Evolutionary conservation across 2,888 invertebrate genomes (phyloP).

Genomic region (Leptothorax acervorum): DNA sequence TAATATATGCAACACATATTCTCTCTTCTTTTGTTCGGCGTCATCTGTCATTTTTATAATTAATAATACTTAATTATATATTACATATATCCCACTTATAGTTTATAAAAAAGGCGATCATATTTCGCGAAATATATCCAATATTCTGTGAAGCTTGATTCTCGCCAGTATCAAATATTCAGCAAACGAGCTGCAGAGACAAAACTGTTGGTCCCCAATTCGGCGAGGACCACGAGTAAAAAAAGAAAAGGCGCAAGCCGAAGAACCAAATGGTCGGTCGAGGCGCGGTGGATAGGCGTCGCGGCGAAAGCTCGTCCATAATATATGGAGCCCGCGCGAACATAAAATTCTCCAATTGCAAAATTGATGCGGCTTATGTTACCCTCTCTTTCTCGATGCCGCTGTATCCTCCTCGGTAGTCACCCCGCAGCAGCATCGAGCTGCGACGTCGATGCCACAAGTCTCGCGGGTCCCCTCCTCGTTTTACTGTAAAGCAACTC

Average conservation of each 20-base stretch:
- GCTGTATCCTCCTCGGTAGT: slow-evolving; percentile 40
- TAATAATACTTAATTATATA: neutral
- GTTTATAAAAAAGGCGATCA: neutral
- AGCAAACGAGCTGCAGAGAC: slow-evolving; percentile 22
- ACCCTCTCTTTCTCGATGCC: slow-evolving; percentile 70
- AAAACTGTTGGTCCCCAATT: slow-evolving; percentile 26
- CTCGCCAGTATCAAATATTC: slow-evolving; percentile 18
- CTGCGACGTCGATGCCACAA: slow-evolving; percentile 58
- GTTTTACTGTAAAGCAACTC: slow-evolving; percentile 85
- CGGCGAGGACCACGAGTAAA: neutral
- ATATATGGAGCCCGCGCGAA: slow-evolving; percentile 82
- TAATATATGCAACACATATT: neutral
- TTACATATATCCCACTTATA: neutral
- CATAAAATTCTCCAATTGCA: slow-evolving; percentile 86
- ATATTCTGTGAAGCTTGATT: neutral
- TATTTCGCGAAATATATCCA: neutral
- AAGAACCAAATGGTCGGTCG: slow-evolving; percentile 56
- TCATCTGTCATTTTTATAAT: slow-evolving; percentile 7
- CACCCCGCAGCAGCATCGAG: slow-evolving; percentile 9
- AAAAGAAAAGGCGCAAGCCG: slow-evolving; percentile 28
- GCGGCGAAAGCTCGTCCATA: slow-evolving; percentile 78
- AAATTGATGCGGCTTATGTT: slow-evolving; percentile 85
- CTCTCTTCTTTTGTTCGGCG: neutral
- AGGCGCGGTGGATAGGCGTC: slow-evolving; percentile 49
- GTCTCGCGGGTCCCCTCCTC: slow-evolving; percentile 84